Evolutionary conservation across 2,888 invertebrate species (phyloP).

Genomic region (Pyrrhia umbra): DNA sequence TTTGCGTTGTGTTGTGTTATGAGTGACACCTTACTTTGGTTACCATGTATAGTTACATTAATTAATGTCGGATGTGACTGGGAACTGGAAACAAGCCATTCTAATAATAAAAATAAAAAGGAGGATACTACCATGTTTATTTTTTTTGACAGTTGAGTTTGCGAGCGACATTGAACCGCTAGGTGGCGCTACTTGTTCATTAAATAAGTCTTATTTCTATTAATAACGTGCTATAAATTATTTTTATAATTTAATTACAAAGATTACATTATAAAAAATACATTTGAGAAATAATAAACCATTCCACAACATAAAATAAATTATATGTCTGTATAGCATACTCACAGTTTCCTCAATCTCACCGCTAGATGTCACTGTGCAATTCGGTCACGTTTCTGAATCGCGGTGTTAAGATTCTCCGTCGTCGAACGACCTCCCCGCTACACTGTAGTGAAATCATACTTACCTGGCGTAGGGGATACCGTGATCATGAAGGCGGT

Average conservation of each 20-base stretch:
- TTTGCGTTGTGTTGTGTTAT: too few relatives aligned
- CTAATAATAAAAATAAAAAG: too few relatives aligned
- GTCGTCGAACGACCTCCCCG: conserved; percentile 26
- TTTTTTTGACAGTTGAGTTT: conserved; percentile 1
- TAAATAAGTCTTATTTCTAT: background rate
- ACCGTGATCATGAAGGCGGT: conserved; percentile 66
- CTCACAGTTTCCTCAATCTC: background rate
- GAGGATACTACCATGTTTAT: too few relatives aligned
- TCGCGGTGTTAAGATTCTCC: conserved; percentile 51
- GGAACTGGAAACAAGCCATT: too few relatives aligned
- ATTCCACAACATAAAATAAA: background rate
- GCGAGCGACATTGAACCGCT: background rate
- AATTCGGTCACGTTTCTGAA: conserved; percentile 76
- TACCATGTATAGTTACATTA: too few relatives aligned
- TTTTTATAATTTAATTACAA: too few relatives aligned
- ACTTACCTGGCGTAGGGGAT: conserved; percentile 65
- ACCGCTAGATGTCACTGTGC: conserved; percentile 45
- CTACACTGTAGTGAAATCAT: conserved; percentile 29
- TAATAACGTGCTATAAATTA: background rate
- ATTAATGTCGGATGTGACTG: too few relatives aligned
- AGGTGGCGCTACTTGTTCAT: conserved; percentile 30
- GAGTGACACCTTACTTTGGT: too few relatives aligned
- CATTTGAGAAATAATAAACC: background rate
- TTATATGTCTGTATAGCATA: too few relatives aligned
- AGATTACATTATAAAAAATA: background rate